Percentiles rank a stretch among this genome's conserved stretches.
Evolutionary conservation across 2,797 vertebrate species (phyloP).

Genomic region (Myoxocephalus aenaeus): DNA sequence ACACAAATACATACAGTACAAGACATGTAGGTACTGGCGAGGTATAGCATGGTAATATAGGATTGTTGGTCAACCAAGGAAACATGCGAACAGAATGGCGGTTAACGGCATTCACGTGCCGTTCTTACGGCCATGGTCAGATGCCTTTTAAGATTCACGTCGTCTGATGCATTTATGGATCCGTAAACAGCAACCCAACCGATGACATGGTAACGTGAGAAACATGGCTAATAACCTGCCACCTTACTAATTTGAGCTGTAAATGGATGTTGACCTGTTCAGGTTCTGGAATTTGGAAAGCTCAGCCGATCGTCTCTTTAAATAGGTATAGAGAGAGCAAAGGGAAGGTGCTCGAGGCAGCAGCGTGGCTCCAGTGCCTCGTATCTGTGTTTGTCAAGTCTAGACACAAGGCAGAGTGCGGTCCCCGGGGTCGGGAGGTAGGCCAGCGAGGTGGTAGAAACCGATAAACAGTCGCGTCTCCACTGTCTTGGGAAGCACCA

Average conservation of each 20-base stretch:
- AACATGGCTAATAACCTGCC: not conserved
- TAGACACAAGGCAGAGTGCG: conserved; percentile 71
- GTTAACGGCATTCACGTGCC: too few relatives aligned
- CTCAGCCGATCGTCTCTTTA: not conserved
- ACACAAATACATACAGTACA: not conserved
- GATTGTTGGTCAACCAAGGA: not conserved
- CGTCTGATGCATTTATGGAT: not conserved
- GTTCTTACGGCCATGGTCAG: too few relatives aligned
- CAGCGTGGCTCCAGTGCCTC: conserved; percentile 48
- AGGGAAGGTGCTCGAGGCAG: conserved; percentile 30
- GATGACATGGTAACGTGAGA: not conserved
- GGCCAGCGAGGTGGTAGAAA: conserved; percentile 46
- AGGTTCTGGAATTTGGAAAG: not conserved
- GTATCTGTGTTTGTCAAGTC: conserved; percentile 77
- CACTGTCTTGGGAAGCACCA: conserved; percentile 54
- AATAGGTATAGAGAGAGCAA: conserved; percentile 1
- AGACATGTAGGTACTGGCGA: not conserved
- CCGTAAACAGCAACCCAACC: not conserved
- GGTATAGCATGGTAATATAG: not conserved
- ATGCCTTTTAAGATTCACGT: not conserved
- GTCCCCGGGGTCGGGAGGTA: conserved; percentile 67
- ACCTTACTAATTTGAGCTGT: too few relatives aligned
- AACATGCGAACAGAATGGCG: not conserved
- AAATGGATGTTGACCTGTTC: too few relatives aligned
- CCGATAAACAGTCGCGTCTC: conserved; percentile 68